Percentiles rank a stretch among this genome's conserved stretches.
Evolutionary conservation across 2,888 invertebrate genomes (phyloP).

Genomic region (Coelinius sp.): DNA sequence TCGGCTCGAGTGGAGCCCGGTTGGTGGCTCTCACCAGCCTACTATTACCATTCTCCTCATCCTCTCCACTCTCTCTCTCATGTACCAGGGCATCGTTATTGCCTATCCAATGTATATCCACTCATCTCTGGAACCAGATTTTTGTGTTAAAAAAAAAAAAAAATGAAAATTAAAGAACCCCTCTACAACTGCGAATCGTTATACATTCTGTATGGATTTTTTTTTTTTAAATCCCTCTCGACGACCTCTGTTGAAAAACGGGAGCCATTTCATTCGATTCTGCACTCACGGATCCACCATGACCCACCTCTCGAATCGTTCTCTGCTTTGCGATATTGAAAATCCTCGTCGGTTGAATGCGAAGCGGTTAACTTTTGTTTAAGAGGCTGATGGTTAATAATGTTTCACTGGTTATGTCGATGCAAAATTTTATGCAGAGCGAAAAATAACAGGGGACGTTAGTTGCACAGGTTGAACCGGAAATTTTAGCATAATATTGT

Average conservation of each 20-base stretch:
- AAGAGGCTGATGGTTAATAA: slow-evolving; percentile 13
- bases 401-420: slow-evolving; percentile 3
- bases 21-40: slow-evolving; percentile 42
- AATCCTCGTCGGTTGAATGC: slow-evolving; percentile 17
- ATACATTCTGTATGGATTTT: slow-evolving; percentile 30
- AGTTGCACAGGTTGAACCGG: slow-evolving; percentile 7
- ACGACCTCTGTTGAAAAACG: not conserved
- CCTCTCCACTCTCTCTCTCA: slow-evolving; percentile 34
- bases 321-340: slow-evolving; percentile 8
- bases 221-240: slow-evolving; percentile 31
- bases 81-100: slow-evolving; percentile 48
- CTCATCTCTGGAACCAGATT: slow-evolving; percentile 34
- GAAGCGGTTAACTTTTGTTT: slow-evolving; percentile 16
- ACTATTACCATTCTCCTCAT: slow-evolving; percentile 36
- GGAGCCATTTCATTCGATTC: slow-evolving; percentile 28
- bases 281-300: slow-evolving; percentile 5
- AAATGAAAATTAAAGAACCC: slow-evolving; percentile 5
- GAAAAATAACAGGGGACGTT: not conserved
- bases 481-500: slow-evolving; percentile 15
- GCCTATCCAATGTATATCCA: slow-evolving; percentile 44
- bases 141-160: slow-evolving; percentile 1
- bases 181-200: slow-evolving; percentile 23
- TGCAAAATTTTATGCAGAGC: not conserved
- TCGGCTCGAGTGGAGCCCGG: slow-evolving; percentile 64
- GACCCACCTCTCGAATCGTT: not conserved